Conservation (phyloP, 2,888 invertebrate species). For the Uloborus plumipes region DNA sequence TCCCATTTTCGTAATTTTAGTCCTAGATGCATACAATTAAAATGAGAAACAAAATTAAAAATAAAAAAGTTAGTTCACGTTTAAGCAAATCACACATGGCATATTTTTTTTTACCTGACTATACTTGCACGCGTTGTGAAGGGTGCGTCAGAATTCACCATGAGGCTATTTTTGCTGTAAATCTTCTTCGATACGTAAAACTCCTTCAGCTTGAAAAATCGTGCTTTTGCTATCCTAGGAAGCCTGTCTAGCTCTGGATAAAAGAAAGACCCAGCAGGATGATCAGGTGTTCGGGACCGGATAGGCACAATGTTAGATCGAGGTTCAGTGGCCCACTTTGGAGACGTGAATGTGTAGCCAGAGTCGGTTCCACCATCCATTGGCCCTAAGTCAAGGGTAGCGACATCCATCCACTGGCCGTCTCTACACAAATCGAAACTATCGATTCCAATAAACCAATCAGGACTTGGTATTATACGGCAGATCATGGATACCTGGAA, state of each 20-base stretch:
- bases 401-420: conserved; percentile 91
- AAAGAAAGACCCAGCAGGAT: conserved; percentile 94
- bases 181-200: conserved; percentile 39
- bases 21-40: no score
- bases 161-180: conserved; percentile 25
- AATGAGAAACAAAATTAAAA: no score
- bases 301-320: conserved; percentile 90
- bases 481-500: conserved; percentile 88
- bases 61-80: neutral
- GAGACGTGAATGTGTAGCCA: conserved; percentile 96
- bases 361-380: conserved; percentile 94
- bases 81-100: neutral
- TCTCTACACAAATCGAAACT: conserved; percentile 91
- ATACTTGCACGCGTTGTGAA: conserved; percentile 16
- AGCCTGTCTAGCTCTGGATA: conserved; percentile 89
- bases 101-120: conserved; percentile 25
- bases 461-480: conserved; percentile 91
- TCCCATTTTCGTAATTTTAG: no score
- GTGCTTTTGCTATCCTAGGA: conserved; percentile 89
- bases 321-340: conserved; percentile 93
- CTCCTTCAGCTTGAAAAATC: conserved; percentile 70
- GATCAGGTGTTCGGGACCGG: conserved; percentile 88
- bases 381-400: conserved; percentile 91
- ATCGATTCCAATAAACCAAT: conserved; percentile 93
- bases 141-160: neutral